Conservation (phyloP, 2,797 vertebrate species). For the Protosalanx chinensis region DNA sequence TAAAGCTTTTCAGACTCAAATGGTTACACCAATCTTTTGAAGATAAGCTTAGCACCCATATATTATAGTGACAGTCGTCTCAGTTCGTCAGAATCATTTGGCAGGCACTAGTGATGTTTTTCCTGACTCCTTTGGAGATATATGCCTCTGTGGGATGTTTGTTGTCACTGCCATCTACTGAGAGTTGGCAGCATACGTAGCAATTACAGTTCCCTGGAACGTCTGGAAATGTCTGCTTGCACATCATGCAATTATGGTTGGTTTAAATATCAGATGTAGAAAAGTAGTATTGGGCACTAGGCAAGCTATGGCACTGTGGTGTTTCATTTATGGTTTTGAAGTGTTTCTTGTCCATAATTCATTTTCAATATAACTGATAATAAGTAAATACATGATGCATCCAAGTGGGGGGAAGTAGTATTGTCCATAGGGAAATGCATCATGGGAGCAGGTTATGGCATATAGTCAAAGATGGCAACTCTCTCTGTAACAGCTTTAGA, state of each 20-base stretch:
- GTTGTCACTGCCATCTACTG: conserved; percentile 14
- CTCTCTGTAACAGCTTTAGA: not conserved
- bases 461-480: not conserved
- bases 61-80: too few species aligned
- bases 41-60: too few species aligned
- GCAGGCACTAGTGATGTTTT: conserved; percentile 33
- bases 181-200: conserved; percentile 5
- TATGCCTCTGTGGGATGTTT: conserved; percentile 43
- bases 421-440: not conserved
- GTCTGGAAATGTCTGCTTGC: conserved; percentile 9
- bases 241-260: conserved; percentile 10
- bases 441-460: not conserved
- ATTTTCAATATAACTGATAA: not conserved
- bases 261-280: conserved; percentile 2
- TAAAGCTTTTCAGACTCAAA: not conserved
- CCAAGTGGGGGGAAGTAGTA: not conserved
- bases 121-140: conserved; percentile 45
- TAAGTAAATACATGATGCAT: not conserved
- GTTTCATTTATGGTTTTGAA: not conserved
- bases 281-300: not conserved
- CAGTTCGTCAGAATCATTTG: too few species aligned
- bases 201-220: conserved; percentile 9
- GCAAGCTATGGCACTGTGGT: not conserved
- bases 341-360: not conserved
- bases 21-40: not conserved